Evolutionary conservation across 2,797 vertebrate species (phyloP), one percentile per base, ranked within the genome.

Genomic region (Gymnodraco acuticeps): DNA sequence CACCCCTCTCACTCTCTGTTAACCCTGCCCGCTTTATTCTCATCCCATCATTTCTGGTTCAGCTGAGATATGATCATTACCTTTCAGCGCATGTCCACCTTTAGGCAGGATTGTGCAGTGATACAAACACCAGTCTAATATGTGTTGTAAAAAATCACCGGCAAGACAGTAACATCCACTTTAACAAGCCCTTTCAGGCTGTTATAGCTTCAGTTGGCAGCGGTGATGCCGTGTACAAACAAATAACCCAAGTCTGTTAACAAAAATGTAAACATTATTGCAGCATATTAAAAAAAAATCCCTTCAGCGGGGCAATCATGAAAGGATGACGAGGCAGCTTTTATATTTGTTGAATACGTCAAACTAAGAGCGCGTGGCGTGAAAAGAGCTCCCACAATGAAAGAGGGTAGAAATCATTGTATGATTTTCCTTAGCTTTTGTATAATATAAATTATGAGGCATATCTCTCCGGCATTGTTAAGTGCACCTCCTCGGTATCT

Each of bases 381-480:
- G 66, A 87, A 79, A 78, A 33, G 75, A 73, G 55, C 71, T 58
- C 53, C 33, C 58, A 70, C 59, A 80, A 77, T 41, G 55, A 76
- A 74, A 42, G 33, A 23, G 56, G 33, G 56, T 33, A 7, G 7
- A 65, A 77, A 75, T 69, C 67, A 64, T 64, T 73, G 75, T 82
- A 73, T 79, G 83, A 87, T 85, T 80, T 38, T 77, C 82, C 87
- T 70, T 15, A 86, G 86, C 75, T 83, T 92, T 90, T 82, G 86
- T 83, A 82, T 70, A 53, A 67, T 80, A 86, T 87, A 84, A 92
- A 92, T 90, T 78, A 94, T 87, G 87, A 89, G 84, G 88, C 88
- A 75, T 93, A 89, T 91, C 88, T 89, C 87, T 81, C 59, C 72
- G 76, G 87, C 87, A 85, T 91, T 90, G 88, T 92, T 93, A 89